A percentile compares a stretch with the other conserved stretches of the same genome.
These are phyloP conservation scores for Hippopotamyrus pictus DNA, from an alignment of 2,797 vertebrate genomes.

Conservation along the genomic window DNA sequence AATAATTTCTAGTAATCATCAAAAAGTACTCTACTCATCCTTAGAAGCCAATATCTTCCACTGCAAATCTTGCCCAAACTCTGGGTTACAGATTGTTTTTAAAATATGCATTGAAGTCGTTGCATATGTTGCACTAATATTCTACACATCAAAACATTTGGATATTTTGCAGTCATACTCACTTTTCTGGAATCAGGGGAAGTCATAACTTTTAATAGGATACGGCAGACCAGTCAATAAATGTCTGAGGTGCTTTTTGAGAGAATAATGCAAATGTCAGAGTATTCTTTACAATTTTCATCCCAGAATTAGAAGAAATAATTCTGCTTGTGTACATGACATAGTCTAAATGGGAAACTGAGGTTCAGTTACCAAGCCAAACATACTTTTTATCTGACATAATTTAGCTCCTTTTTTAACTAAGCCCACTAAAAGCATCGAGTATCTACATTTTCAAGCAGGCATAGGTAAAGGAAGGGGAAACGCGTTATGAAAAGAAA, in stretches of 20 bases:
- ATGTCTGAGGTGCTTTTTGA: background rate
- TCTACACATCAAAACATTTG: background rate
- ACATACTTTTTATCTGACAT: constrained; percentile 21
- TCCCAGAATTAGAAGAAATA: background rate
- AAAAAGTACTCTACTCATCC: background rate
- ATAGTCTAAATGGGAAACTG: background rate
- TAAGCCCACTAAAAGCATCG: background rate
- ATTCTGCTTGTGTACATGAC: background rate
- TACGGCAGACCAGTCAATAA: constrained; percentile 4
- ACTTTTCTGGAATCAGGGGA: background rate
- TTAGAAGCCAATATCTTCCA: background rate
- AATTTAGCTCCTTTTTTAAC: background rate
- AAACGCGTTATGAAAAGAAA: constrained; percentile 21
- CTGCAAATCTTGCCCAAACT: background rate
- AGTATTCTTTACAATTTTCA: constrained; percentile 15
- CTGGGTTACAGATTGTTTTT: background rate
- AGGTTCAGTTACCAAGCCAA: constrained; percentile 16
- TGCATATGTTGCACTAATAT: constrained; percentile 1
- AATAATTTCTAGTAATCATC: background rate
- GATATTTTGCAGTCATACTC: background rate
- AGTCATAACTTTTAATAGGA: background rate
- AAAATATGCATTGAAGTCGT: background rate
- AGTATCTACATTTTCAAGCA: constrained; percentile 13
- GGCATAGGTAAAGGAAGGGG: constrained; percentile 26
- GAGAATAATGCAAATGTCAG: constrained; percentile 18